A percentile compares a stretch with the other conserved stretches of the same genome.
phyloP scores from a whole-genome alignment of 2,113 vertebrate genomes.

The Peucedramus taeniatus region DNA sequence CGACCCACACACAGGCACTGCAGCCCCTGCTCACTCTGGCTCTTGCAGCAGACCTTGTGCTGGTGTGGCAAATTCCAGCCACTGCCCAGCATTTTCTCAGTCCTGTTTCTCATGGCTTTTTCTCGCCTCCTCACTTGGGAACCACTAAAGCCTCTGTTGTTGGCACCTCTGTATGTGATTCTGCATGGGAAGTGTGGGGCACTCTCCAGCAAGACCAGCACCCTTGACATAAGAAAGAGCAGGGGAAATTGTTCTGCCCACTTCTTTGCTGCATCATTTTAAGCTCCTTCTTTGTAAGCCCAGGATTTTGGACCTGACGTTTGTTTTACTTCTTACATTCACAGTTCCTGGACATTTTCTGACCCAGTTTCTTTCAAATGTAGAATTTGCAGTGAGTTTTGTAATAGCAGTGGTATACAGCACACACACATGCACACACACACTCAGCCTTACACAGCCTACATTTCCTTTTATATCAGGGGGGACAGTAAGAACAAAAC shows the following conservation, averaged over 20 bases:
- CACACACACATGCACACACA: not conserved
- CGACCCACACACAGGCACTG: not conserved
- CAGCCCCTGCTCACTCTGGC: not conserved
- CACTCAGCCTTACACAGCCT: not conserved
- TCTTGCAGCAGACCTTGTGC: not conserved
- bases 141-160: not conserved
- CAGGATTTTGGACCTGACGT: not conserved
- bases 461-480: not conserved
- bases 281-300: not conserved
- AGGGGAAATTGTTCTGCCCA: not conserved
- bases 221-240: not conserved
- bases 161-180: not conserved
- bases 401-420: not conserved
- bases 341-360: not conserved
- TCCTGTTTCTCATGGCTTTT: not conserved
- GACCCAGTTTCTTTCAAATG: not conserved
- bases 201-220: not conserved
- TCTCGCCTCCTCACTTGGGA: not conserved
- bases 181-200: not conserved
- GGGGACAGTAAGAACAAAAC: not conserved
- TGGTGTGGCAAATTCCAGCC: not conserved
- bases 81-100: not conserved
- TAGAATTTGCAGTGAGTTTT: not conserved
- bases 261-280: not conserved
- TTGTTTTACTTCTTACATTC: conserved; percentile 11